A percentile compares a stretch with the other conserved stretches of the same genome.
Conservation (phyloP, 2,888 invertebrate species). For the Ophion ellenae region DNA sequence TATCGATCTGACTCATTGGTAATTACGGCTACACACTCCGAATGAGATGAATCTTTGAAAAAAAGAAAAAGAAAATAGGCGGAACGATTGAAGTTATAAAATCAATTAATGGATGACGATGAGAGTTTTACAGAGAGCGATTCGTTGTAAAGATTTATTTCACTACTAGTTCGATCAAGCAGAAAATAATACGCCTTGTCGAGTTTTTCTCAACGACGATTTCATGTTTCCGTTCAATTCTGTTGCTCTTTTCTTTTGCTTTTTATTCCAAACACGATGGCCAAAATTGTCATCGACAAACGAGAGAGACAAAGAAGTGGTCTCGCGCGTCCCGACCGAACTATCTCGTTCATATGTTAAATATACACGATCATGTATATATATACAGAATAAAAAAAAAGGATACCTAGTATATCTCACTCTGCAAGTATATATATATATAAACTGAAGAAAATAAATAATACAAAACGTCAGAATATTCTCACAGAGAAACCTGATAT, state of each 20-base stretch:
- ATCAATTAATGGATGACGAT: neutral
- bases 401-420: conserved; percentile 48
- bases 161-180: neutral
- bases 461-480: conserved; percentile 36
- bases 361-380: conserved; percentile 35
- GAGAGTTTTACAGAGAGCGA: neutral
- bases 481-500: conserved; percentile 33
- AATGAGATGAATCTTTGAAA: conserved; percentile 37
- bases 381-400: conserved; percentile 25
- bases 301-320: conserved; percentile 3
- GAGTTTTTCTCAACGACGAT: neutral
- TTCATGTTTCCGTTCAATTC: neutral
- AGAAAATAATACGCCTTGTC: neutral
- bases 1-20: conserved; percentile 28
- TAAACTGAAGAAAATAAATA: conserved; percentile 21
- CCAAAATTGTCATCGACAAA: conserved; percentile 15
- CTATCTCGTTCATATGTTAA: conserved; percentile 14
- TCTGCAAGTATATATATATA: conserved; percentile 49
- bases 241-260: conserved; percentile 12
- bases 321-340: conserved; percentile 27
- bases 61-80: neutral
- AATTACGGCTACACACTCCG: conserved; percentile 27
- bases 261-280: conserved; percentile 17
- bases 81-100: neutral
- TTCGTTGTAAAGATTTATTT: neutral